These are phyloP conservation scores for Marmota monax DNA, from an alignment of 2,113 vertebrate species.

Conservation along the genomic window DNA sequence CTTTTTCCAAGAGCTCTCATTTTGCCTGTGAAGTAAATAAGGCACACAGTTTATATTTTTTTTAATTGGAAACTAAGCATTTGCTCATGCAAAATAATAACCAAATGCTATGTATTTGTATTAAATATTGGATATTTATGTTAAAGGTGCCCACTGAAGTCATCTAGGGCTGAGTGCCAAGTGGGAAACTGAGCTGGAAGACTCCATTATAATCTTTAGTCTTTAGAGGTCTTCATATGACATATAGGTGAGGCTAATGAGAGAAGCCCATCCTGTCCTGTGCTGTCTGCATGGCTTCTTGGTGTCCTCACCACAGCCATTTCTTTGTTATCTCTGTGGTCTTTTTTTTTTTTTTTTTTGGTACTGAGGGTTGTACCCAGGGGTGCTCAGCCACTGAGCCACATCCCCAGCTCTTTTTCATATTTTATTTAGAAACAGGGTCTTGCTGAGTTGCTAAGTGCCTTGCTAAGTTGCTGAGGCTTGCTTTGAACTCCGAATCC, in stretches of 20 bases:
- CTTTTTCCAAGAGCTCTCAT: not conserved
- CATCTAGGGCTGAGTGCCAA: too few species aligned
- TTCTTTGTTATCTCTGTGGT: not conserved
- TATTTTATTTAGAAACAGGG: too few species aligned
- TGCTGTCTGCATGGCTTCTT: not conserved
- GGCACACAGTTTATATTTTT: not conserved
- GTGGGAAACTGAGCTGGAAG: not conserved
- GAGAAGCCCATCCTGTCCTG: not conserved
- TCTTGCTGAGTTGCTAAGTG: too few species aligned
- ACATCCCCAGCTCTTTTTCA: too few species aligned
- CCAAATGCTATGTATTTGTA: not conserved
- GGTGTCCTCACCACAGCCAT: not conserved
- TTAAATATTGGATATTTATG: not conserved
- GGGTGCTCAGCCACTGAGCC: too few species aligned
- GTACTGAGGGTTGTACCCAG: too few species aligned
- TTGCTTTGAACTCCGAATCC: too few species aligned
- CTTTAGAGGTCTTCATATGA: not conserved
- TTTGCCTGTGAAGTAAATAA: constrained; percentile 34
- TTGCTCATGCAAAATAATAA: constrained; percentile 49
- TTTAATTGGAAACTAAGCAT: constrained; percentile 3
- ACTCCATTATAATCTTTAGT: not conserved
- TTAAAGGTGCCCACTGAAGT: constrained; percentile 22
- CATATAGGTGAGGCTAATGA: not conserved
- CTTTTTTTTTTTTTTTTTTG: not conserved
- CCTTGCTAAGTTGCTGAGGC: too few species aligned